Base-by-base conservation (phyloP, 2,113 vertebrate species). In the Xenopus borealis region DNA sequence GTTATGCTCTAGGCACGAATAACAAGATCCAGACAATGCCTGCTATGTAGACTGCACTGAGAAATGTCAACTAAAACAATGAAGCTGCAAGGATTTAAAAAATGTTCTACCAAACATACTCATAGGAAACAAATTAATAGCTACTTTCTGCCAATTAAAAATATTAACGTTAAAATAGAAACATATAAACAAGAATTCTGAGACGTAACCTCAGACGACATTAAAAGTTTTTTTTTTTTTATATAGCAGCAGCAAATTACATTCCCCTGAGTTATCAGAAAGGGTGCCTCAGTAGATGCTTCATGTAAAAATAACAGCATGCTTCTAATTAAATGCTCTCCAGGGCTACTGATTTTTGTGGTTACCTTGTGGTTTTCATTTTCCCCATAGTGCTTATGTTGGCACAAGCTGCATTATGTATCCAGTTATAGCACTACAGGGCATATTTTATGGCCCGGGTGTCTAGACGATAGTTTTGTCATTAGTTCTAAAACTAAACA, bases 281-380 rank as follows among this genome's bases (percentile, higher is more conserved):
- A 58, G 10, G 20, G 58, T 55, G 23, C 40, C 16, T 17, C 30
- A 20, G 46, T 72, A 53, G 10, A 19, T 47, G 9, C 19, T 50
- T 67, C 14, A 52, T 45, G 45, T 23, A 18, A 5, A 19, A 27
- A 20, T 3, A 4, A 16, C 17, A 1, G 18, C 50, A 11, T 50
- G 65, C n/a, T 67, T 67, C 18, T 67, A 3, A 67, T 67, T 67
- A 67, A 23, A 30, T 10, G 1, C 40, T 12, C 63, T 46, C 30
- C 9, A 19, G 16, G 63, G n/a, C 44, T 66, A 66, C 33, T 66
- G 13, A 19, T 46, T 66, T 45, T 16, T 19, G 44, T 12, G 12
- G 65, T 11, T 52, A 12, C 3, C 11, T 10, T 50, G 12, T 19
- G 11, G 46, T 67, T 50, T 50, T n/a, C 4, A 1, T 67, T 67